Percentiles rank a stretch among this genome's conserved stretches.
These are phyloP conservation scores for Zoanthus sansibaricus DNA, from an alignment of 92 coral and sea anemone genomes.

Conservation along the genomic window DNA sequence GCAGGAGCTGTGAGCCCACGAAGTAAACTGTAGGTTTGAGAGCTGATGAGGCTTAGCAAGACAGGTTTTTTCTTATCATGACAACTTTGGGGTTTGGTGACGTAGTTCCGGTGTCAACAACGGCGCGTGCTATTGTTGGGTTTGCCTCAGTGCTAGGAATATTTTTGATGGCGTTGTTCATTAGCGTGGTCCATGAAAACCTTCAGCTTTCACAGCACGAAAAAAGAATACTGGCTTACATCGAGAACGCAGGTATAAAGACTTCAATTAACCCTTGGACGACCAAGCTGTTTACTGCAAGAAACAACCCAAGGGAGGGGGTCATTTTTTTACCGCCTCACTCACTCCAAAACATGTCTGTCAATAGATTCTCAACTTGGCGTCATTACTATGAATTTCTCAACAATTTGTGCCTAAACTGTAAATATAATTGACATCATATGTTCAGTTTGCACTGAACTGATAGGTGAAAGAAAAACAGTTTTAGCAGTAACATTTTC, in stretches of 20 bases:
- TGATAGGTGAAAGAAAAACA: too few species aligned
- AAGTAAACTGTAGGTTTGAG: slow-evolving; percentile 7
- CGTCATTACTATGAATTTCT: too few species aligned
- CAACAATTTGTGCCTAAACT: too few species aligned
- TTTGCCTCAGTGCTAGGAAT: slow-evolving; percentile 96
- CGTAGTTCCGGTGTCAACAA: slow-evolving; percentile 85
- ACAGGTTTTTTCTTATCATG: slow-evolving; percentile 72
- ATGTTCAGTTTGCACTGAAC: too few species aligned
- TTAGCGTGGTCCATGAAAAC: slow-evolving; percentile 92
- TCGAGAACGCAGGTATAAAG: slow-evolving; percentile 92
- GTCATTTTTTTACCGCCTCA: too few species aligned
- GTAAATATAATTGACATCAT: too few species aligned
- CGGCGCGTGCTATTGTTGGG: slow-evolving; percentile 92
- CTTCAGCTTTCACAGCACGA: slow-evolving; percentile 94
- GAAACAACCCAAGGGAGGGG: neutral
- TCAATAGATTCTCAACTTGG: too few species aligned
- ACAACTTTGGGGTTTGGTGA: slow-evolving; percentile 99
- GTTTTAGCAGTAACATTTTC: too few species aligned
- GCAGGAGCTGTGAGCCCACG: neutral
- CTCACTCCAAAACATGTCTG: too few species aligned
- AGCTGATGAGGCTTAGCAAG: neutral
- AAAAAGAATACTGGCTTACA: slow-evolving; percentile 88
- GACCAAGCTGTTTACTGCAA: neutral
- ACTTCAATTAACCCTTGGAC: neutral
- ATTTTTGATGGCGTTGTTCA: slow-evolving; percentile 95